phyloP scores from a whole-genome alignment of 2,113 vertebrate genomes.

The Eublepharis macularius region DNA sequence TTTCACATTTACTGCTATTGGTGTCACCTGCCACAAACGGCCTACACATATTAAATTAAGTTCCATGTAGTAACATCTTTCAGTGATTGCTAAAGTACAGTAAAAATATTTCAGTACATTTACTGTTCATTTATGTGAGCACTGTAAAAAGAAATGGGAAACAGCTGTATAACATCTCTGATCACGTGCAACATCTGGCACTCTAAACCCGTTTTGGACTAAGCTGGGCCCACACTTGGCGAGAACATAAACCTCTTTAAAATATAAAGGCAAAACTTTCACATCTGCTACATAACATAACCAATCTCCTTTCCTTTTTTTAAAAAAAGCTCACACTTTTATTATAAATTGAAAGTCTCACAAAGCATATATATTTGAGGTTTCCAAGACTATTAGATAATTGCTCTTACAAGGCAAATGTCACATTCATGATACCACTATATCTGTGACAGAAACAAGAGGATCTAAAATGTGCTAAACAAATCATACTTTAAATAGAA shows the following conservation, averaged over 20 bases:
- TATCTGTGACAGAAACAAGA: conserved; percentile 32
- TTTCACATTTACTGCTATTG: background rate
- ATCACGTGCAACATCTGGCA: conserved; percentile 64
- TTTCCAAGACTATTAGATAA: conserved; percentile 53
- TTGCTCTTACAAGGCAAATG: conserved; percentile 57
- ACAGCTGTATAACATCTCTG: conserved; percentile 65
- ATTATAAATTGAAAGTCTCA: conserved; percentile 52
- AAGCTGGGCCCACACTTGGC: conserved; percentile 62
- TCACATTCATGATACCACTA: conserved; percentile 30
- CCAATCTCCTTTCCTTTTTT: background rate
- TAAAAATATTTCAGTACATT: conserved; percentile 53
- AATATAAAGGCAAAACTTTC: conserved; percentile 64
- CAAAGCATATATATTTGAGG: conserved; percentile 48
- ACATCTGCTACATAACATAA: conserved; percentile 60
- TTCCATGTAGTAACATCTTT: conserved; percentile 19
- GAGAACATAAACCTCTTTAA: conserved; percentile 64
- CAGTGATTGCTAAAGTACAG: conserved; percentile 33
- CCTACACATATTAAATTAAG: conserved; percentile 18
- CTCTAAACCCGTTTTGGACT: conserved; percentile 55
- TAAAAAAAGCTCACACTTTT: conserved; percentile 45
- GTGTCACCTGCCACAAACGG: background rate
- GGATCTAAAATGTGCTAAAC: conserved; percentile 43
- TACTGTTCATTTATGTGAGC: conserved; percentile 57
- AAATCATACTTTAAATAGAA: conserved; percentile 43
- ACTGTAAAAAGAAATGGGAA: conserved; percentile 60